Conservation (phyloP, 2,797 vertebrate species). For the Cryptoblepharus egeriae region DNA sequence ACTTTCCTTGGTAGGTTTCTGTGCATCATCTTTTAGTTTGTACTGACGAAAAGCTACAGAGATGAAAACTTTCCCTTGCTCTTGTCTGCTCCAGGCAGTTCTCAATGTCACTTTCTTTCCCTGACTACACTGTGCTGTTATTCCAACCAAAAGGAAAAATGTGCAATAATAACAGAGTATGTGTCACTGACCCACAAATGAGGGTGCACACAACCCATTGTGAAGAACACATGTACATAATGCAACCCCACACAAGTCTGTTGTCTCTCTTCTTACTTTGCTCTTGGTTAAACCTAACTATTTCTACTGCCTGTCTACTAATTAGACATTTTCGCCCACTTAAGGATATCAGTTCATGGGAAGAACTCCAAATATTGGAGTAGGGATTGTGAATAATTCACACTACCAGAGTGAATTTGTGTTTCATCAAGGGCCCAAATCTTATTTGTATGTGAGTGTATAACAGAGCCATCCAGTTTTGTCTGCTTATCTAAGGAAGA, state of each 20-base stretch:
- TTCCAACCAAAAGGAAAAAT: slow-evolving; percentile 33
- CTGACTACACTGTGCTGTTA: slow-evolving; percentile 17
- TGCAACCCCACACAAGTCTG: not conserved
- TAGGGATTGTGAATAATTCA: slow-evolving; percentile 60
- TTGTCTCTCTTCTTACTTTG: slow-evolving; percentile 25
- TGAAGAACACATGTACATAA: not conserved
- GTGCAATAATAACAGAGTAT: slow-evolving; percentile 9
- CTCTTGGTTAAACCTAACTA: slow-evolving; percentile 11
- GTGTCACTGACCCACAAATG: slow-evolving; percentile 37
- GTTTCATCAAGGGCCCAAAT: slow-evolving; percentile 61
- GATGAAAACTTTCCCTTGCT: slow-evolving; percentile 41
- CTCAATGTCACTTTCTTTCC: slow-evolving; percentile 52
- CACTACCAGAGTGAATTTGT: slow-evolving; percentile 58
- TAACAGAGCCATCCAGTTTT: slow-evolving; percentile 62
- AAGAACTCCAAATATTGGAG: slow-evolving; percentile 56
- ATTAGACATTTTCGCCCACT: slow-evolving; percentile 55
- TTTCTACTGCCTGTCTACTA: slow-evolving; percentile 30
- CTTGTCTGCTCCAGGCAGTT: slow-evolving; percentile 41
- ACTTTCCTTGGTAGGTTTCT: not conserved
- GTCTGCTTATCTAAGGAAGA: too few species aligned
- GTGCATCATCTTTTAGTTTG: not conserved
- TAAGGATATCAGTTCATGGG: slow-evolving; percentile 42
- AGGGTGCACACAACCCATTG: fast-evolving
- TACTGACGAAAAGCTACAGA: slow-evolving; percentile 16
- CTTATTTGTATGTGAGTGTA: slow-evolving; percentile 52